These are phyloP conservation scores for Ceratothoa steindachneri DNA, from an alignment of 2,888 invertebrate genomes.

Conservation along the genomic window DNA sequence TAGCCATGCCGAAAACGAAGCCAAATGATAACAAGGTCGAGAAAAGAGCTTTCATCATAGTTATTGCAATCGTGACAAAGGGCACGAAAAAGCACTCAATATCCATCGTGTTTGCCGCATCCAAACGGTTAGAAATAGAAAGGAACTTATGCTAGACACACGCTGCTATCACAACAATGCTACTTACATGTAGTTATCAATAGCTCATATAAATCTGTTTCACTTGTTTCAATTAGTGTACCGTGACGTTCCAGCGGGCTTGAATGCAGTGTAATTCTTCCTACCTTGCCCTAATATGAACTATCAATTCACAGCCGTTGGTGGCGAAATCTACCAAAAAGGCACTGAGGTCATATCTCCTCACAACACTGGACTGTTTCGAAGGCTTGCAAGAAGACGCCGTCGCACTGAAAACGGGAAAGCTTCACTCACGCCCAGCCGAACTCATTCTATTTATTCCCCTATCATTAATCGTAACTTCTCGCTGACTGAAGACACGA, in stretches of 20 bases:
- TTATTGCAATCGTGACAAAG: not conserved
- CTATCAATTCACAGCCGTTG: conserved; percentile 11
- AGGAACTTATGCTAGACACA: not conserved
- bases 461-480: too few species aligned
- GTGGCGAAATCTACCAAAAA: conserved; percentile 3
- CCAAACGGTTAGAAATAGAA: too few species aligned
- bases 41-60: not conserved
- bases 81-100: too few species aligned
- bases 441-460: not conserved
- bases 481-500: too few species aligned
- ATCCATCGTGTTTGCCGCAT: too few species aligned
- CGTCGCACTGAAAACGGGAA: not conserved
- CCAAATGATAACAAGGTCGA: not conserved
- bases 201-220: not conserved
- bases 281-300: conserved; percentile 2
- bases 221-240: not conserved
- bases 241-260: not conserved
- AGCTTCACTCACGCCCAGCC: conserved; percentile 5
- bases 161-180: not conserved
- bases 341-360: not conserved
- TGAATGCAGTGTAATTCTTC: not conserved
- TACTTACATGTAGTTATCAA: conserved; percentile 7
- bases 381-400: not conserved
- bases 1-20: not conserved
- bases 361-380: conserved; percentile 9